Evolutionary conservation across 2,888 invertebrate genomes (phyloP).

Genomic region (Ischnus inquisitorius): DNA sequence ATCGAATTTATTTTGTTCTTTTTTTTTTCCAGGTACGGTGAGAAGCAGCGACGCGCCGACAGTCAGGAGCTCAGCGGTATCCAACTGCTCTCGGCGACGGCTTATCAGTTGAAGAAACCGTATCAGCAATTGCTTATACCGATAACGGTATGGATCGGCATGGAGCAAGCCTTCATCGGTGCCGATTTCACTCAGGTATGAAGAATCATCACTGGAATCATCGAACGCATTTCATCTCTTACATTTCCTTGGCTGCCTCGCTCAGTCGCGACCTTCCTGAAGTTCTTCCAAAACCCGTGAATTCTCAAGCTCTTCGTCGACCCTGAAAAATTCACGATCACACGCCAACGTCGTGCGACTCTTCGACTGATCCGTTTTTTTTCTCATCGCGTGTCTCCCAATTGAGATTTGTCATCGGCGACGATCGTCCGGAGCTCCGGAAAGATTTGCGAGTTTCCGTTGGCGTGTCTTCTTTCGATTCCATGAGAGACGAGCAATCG

Average conservation of each 20-base stretch:
- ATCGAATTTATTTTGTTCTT: constrained; percentile 46
- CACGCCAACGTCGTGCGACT: too few relatives aligned
- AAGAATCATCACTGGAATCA: background rate
- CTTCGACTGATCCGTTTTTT: too few relatives aligned
- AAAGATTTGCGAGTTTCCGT: too few relatives aligned
- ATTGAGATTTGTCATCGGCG: too few relatives aligned
- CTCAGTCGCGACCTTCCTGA: background rate
- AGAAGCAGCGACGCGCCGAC: constrained; percentile 92
- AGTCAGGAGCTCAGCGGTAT: constrained; percentile 92
- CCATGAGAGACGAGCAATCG: background rate
- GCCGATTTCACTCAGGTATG: constrained; percentile 94
- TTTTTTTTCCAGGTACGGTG: constrained; percentile 90
- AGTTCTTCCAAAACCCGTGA: too few relatives aligned
- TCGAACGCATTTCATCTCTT: background rate
- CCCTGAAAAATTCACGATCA: too few relatives aligned
- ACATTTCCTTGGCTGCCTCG: background rate
- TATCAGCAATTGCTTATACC: constrained; percentile 97
- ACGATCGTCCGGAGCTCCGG: too few relatives aligned
- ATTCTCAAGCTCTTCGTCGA: too few relatives aligned
- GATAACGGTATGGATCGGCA: constrained; percentile 98
- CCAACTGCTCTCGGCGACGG: constrained; percentile 94
- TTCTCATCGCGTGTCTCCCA: too few relatives aligned
- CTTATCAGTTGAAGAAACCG: constrained; percentile 95
- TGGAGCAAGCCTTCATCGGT: constrained; percentile 98
- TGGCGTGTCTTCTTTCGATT: too few relatives aligned